Evolutionary conservation across 2,888 invertebrate genomes (phyloP).

Genomic region (Acanthosepion lycidas): DNA sequence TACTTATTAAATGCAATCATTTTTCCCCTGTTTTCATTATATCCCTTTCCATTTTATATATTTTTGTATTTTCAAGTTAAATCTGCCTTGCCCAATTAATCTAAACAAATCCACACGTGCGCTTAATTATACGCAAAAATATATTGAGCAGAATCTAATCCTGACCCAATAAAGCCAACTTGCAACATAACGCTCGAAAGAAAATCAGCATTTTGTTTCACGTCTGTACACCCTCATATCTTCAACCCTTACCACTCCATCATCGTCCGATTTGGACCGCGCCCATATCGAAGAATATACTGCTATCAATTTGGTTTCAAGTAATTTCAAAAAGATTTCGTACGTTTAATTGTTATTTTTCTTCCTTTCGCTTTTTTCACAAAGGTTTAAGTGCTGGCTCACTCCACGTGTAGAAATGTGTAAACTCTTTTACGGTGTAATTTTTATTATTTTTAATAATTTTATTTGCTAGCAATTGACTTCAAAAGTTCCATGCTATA

Average conservation of each 20-base stretch:
- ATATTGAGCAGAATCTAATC: not conserved
- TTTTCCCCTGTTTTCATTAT: no score
- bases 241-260: not conserved
- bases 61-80: no score
- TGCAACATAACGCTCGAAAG: not conserved
- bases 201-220: not conserved
- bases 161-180: not conserved
- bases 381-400: not conserved
- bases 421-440: not conserved
- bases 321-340: not conserved
- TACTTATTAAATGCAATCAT: no score
- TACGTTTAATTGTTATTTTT: not conserved
- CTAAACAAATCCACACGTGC: no score
- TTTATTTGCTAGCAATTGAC: not conserved
- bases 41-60: no score
- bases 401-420: not conserved
- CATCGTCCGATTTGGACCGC: not conserved
- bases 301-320: not conserved
- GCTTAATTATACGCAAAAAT: not conserved
- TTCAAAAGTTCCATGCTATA: not conserved
- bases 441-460: no score
- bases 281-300: not conserved
- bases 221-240: not conserved
- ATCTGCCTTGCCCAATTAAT: no score
- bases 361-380: not conserved